Conservation (phyloP, 2,113 vertebrate species). For the Aleadryas rufinucha region DNA sequence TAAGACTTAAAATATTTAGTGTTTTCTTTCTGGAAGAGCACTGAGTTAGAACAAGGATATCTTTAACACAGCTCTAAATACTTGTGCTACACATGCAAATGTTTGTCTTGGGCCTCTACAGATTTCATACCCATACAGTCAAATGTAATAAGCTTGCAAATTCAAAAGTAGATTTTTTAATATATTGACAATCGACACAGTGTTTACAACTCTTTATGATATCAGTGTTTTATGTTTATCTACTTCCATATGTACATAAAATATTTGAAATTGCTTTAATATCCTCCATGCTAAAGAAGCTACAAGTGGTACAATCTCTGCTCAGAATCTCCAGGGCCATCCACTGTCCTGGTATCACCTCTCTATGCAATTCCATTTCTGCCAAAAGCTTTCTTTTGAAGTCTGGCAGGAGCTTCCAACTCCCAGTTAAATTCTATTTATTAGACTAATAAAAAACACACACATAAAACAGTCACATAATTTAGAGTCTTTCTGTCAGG, state of each 20-base stretch:
- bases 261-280: neutral
- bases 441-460: slow-evolving; percentile 63
- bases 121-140: neutral
- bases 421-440: slow-evolving; percentile 60
- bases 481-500: slow-evolving; percentile 36
- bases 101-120: neutral
- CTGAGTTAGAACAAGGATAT: neutral
- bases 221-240: neutral
- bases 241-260: neutral
- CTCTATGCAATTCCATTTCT: neutral
- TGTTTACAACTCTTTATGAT: neutral
- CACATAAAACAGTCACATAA: slow-evolving; percentile 43
- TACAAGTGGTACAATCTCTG: neutral
- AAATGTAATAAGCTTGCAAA: neutral
- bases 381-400: slow-evolving; percentile 52
- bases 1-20: neutral
- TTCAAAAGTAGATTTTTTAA: neutral
- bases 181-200: neutral
- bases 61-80: neutral
- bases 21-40: neutral
- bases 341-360: slow-evolving; percentile 26
- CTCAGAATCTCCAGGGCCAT: neutral
- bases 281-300: neutral
- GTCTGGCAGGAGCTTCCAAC: slow-evolving; percentile 46
- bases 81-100: neutral